Evolutionary conservation across 2,113 vertebrate genomes (phyloP), one percentile per base, ranked within the genome.

Genomic region (Naja naja): DNA sequence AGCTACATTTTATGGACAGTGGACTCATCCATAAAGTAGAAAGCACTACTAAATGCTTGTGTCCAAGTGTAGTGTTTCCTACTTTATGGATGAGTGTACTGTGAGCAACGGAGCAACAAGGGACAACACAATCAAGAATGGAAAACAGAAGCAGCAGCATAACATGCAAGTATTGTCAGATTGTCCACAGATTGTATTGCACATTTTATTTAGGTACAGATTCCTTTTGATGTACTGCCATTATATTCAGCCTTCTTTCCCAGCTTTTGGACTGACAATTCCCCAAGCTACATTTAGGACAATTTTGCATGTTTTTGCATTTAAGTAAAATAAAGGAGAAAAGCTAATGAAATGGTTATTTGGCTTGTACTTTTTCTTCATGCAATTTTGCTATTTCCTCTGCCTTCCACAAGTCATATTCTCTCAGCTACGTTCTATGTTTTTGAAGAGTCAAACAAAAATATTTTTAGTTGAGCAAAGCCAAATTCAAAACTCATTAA

Each of bases 41-140:
- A 99, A 99, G 99, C 99, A 99, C 99, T 99, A 99, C 99, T 99
- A 99, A 99, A 99, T 98, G 98, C 98, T 97, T 98, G 97, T 98
- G 98, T 98, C 99, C 98, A 93, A 99, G 99, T 99, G 99, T 99
- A 99, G 99, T 99, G 99, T 99, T 99, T 99, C 99, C 99, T 99
- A 99, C 99, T 99, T 99, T 99, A 99, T 99, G 99, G 99, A 99
- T 99, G 99, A 99, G 99, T 99, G 99, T 99, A 99, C 99, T 99
- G 99, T 99, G 98, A 98, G 98, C 99, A 99, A 98, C 99, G 98
- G 98, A 52, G 88, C 92, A 89, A 93, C 88, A 58, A 30, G 53
- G 97, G 98, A 89, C 85, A 45, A 91, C 25, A 74, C 90, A 11
- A 47, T 0, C 14, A 92, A 27, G 47, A 94, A 30, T 7, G 23